These are phyloP conservation scores for Conomelus anceps DNA, from an alignment of 2,888 invertebrate species.

Conservation along the genomic window DNA sequence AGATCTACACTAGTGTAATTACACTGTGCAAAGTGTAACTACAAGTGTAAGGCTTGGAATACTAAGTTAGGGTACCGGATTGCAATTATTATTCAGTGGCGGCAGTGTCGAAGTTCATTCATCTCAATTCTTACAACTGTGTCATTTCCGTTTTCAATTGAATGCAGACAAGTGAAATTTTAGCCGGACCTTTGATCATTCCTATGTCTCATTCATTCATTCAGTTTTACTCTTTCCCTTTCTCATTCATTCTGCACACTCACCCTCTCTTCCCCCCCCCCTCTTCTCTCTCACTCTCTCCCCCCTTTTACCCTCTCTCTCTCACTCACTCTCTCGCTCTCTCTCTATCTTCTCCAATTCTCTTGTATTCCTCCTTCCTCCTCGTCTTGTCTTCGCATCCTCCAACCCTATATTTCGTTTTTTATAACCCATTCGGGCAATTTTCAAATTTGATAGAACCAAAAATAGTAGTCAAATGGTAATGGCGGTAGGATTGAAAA, in stretches of 20 bases:
- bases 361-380: too few species aligned
- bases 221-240: too few species aligned
- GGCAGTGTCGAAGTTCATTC: neutral
- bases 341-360: neutral
- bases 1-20: neutral
- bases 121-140: neutral
- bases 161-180: too few species aligned
- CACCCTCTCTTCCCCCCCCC: neutral
- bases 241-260: too few species aligned
- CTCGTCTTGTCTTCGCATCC: neutral
- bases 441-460: neutral
- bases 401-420: neutral
- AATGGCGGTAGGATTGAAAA: neutral
- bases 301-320: too few species aligned
- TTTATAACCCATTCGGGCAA: neutral
- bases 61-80: neutral
- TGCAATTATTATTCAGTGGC: neutral
- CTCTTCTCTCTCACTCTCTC: neutral
- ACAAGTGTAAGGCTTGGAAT: neutral
- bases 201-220: neutral
- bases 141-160: neutral
- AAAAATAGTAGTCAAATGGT: neutral
- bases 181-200: neutral
- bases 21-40: neutral
- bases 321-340: neutral